These are phyloP conservation scores for Xenops minutus DNA, from an alignment of 2,797 vertebrate genomes.

Conservation along the genomic window DNA sequence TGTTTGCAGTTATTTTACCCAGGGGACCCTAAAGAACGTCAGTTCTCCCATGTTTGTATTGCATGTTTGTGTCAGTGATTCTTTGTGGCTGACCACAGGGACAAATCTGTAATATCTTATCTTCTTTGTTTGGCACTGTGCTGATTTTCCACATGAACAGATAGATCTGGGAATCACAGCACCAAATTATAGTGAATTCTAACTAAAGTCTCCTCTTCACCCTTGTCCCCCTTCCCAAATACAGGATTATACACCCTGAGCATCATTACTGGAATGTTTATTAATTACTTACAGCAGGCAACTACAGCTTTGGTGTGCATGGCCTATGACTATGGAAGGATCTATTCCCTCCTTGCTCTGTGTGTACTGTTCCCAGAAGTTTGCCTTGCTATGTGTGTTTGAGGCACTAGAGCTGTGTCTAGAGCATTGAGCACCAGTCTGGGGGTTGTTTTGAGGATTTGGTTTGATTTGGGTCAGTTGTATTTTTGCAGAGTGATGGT, in stretches of 20 bases:
- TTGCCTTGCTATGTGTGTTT: background rate
- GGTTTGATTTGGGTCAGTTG: accelerated
- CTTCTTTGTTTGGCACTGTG: background rate
- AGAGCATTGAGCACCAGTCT: no score
- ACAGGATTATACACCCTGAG: background rate
- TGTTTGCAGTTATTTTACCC: background rate
- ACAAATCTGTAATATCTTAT: background rate
- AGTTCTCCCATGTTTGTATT: background rate
- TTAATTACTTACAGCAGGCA: background rate
- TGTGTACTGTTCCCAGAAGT: background rate
- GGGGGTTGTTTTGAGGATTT: background rate
- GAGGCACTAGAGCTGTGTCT: no score
- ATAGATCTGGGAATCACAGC: background rate
- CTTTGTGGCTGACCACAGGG: background rate
- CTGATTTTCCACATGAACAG: background rate
- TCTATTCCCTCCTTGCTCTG: background rate
- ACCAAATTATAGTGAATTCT: background rate
- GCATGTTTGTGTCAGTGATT: background rate
- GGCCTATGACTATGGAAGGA: background rate
- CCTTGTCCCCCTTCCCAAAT: background rate
- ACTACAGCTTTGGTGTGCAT: background rate
- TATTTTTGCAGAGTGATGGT: background rate
- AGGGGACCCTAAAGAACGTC: background rate
- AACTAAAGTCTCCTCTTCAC: background rate
- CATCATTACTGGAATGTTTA: background rate